Conservation (phyloP, 2,888 invertebrate species). For the Cephalotes varians region DNA sequence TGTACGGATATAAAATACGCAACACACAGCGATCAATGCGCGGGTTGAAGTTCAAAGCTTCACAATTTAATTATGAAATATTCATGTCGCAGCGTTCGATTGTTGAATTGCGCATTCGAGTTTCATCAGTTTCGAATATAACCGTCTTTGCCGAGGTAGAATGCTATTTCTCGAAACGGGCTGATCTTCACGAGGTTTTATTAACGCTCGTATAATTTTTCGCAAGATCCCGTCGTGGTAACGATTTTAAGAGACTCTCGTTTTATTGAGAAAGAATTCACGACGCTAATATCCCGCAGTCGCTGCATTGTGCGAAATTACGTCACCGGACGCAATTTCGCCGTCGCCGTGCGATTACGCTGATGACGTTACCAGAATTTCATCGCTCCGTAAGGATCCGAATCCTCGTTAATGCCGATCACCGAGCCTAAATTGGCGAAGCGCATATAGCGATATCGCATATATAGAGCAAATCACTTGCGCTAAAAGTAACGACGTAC, state of each 20-base stretch:
- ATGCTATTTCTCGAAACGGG: neutral
- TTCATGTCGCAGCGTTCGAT: neutral
- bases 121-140: constrained; percentile 19
- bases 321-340: neutral
- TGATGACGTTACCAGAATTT: neutral
- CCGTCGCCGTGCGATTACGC: neutral
- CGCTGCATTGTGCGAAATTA: constrained; percentile 5
- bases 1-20: constrained; percentile 26
- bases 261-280: constrained; percentile 8
- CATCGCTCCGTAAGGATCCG: neutral
- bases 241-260: neutral
- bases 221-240: constrained; percentile 13
- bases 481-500: neutral
- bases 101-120: constrained; percentile 17
- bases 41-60: constrained; percentile 34
- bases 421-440: neutral
- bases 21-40: neutral
- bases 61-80: constrained; percentile 44
- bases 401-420: neutral
- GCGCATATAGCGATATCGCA: neutral
- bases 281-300: neutral
- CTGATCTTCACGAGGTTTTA: constrained; percentile 21
- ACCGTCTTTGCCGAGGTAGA: constrained; percentile 1
- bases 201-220: constrained; percentile 40
- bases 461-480: constrained; percentile 8